Base-by-base conservation (phyloP, 2,797 vertebrate genomes). In the Parotocinclus haroldoi region DNA sequence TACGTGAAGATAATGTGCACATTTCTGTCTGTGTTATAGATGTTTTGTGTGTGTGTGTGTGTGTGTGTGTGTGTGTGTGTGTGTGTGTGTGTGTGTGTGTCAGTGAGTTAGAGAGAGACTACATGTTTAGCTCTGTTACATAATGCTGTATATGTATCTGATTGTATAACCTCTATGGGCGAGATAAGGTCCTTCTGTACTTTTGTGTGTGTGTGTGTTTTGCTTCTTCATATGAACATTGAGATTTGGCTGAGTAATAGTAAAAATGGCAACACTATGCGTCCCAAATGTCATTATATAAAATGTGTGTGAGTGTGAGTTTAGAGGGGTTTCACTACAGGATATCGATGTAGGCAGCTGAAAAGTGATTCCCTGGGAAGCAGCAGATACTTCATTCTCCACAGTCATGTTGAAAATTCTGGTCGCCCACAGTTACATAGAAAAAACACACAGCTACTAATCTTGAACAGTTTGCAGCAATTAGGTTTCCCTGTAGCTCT, bases 81-180 rank as follows among this genome's bases (percentile, higher is more conserved):
- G 58, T 46, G 14, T 61, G 58, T 61, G 49, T 60, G 53, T 63
- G 38, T 57, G 68, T 38, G 50, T 42, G 42, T 19, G 65, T 53
- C 63, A 66, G 57, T 60, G 27, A 27, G 27, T 57, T 62, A 36
- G 46, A n/a, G 18, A n/a, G 58, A 49, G 39, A 57, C 54, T 65
- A 52, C 18, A 56, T 69, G 72, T 66, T 57, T 74, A 70, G 67
- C 53, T 49, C 52, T 69, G 58, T 74, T 74, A 63, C 67, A 62
- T 74, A 74, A 74, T 64, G 67, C 38, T 44, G 63, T 70, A 58
- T 74, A 49, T 70, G 59, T 70, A 52, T 74, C 62, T 62, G 68
- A 69, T 74, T 74, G 72, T 74, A 51, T 74, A 74, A 74, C 67
- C 52, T 62, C 53, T 74, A 63, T 70, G 72, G 59, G 68, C 63